Percentiles rank a stretch among this genome's conserved stretches.
These are phyloP conservation scores for Atethmia centrago DNA, from an alignment of 2,888 invertebrate genomes.

Conservation along the genomic window DNA sequence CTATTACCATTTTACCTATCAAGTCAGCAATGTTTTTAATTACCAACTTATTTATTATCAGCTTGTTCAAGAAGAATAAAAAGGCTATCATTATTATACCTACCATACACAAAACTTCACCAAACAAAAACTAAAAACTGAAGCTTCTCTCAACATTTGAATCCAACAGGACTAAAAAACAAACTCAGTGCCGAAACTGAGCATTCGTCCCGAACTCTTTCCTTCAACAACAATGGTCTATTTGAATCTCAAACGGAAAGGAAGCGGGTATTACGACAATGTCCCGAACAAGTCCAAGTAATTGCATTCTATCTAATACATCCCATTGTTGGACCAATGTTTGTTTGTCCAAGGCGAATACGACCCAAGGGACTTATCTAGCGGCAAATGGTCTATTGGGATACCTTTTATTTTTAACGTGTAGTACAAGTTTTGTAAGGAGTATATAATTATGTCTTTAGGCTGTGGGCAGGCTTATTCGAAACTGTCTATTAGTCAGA, in stretches of 20 bases:
- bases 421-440: neutral
- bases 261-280: conserved; percentile 55
- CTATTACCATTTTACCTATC: neutral
- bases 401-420: conserved; percentile 13
- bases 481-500: neutral
- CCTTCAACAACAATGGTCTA: conserved; percentile 58
- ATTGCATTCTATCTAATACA: conserved; percentile 69
- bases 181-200: conserved; percentile 11
- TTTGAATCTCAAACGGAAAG: conserved; percentile 69
- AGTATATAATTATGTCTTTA: neutral
- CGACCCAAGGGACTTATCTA: conserved; percentile 28
- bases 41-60: neutral
- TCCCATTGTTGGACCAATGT: conserved; percentile 36
- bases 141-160: conserved; percentile 2
- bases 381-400: conserved; percentile 18
- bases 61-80: no score
- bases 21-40: neutral
- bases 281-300: conserved; percentile 63
- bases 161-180: conserved; percentile 21
- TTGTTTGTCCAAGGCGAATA: conserved; percentile 36
- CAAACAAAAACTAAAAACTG: conserved; percentile 9
- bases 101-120: neutral
- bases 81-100: neutral
- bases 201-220: conserved; percentile 47
- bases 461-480: neutral